Conservation (phyloP, 2,113 vertebrate species). For the Rissa tridactyla region DNA sequence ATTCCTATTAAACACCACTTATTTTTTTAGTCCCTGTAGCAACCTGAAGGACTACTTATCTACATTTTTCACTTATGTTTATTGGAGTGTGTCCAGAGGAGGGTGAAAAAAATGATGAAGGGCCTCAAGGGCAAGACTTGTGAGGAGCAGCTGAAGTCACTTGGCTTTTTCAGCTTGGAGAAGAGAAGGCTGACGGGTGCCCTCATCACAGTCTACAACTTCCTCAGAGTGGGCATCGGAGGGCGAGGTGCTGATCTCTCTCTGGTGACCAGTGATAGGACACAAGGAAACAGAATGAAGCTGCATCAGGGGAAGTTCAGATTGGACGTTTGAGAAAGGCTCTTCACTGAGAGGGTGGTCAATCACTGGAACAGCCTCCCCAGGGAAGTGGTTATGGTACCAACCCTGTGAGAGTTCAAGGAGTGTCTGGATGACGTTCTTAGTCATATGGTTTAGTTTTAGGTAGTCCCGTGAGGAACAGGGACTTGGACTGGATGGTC, state of each 20-base stretch:
- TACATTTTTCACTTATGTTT: background rate
- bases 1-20: background rate
- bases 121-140: background rate
- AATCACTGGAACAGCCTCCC: background rate
- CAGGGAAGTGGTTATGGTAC: background rate
- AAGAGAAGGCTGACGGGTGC: background rate
- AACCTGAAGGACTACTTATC: background rate
- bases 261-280: background rate
- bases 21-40: background rate
- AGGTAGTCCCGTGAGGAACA: background rate
- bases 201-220: background rate
- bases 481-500: rapidly evolving
- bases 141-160: rapidly evolving
- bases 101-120: background rate
- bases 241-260: background rate
- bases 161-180: background rate
- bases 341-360: background rate
- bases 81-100: background rate
- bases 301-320: background rate
- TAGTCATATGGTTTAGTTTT: background rate
- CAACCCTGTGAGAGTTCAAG: background rate
- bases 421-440: rapidly evolving
- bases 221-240: background rate
- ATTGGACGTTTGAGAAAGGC: background rate
- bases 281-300: background rate